A percentile compares a stretch with the other conserved stretches of the same genome.
Conservation (phyloP, 2,888 invertebrate genomes). For the Phyllotreta striolata region DNA sequence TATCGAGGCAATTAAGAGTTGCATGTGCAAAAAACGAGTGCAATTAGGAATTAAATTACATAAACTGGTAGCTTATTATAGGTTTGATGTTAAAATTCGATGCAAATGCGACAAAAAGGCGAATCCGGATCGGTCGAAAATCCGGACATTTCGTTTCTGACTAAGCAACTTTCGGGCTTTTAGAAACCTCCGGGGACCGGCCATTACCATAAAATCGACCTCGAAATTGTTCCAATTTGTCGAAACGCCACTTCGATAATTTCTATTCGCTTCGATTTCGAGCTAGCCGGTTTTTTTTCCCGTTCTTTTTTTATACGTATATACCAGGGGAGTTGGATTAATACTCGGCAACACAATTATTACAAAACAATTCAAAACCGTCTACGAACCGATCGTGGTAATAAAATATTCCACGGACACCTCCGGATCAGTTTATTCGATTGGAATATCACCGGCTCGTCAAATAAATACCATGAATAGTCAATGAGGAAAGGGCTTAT, state of each 20-base stretch:
- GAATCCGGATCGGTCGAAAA: constrained; percentile 30
- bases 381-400: too few relatives aligned
- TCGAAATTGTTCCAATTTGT: constrained; percentile 41
- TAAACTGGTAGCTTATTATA: background rate
- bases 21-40: too few relatives aligned
- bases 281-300: constrained; percentile 13
- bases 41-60: constrained; percentile 6
- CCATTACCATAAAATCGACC: constrained; percentile 56
- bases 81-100: constrained; percentile 8
- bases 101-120: constrained; percentile 24
- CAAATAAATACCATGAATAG: constrained; percentile 55
- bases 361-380: background rate
- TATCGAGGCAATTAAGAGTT: too few relatives aligned
- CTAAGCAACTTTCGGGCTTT: constrained; percentile 52
- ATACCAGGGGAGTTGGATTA: constrained; percentile 16
- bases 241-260: constrained; percentile 37
- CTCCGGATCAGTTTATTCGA: constrained; percentile 50
- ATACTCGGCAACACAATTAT: background rate
- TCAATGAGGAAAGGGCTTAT: constrained; percentile 52
- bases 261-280: constrained; percentile 22
- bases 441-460: constrained; percentile 54
- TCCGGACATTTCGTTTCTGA: constrained; percentile 44
- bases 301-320: constrained; percentile 8
- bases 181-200: constrained; percentile 49
- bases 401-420: constrained; percentile 42